Evolutionary conservation across 2,888 invertebrate species (phyloP).

Genomic region (Portevinia maculata): DNA sequence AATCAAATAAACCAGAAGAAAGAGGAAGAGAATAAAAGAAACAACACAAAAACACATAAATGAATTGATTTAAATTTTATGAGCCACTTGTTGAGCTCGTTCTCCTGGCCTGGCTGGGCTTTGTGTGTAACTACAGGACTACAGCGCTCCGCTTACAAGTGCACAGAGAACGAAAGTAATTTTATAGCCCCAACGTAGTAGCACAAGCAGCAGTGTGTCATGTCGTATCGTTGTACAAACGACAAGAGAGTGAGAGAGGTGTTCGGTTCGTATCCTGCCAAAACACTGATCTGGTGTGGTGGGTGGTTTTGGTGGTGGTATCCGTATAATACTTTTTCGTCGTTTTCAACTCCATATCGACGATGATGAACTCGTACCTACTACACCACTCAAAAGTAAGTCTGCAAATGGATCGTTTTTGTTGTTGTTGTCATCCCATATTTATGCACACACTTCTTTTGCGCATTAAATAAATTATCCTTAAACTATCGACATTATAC

Average conservation of each 20-base stretch:
- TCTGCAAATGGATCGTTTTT: constrained; percentile 32
- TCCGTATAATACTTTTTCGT: constrained; percentile 24
- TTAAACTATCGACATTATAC: constrained; percentile 55
- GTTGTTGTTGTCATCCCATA: constrained; percentile 32
- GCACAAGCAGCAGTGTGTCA: too few species aligned
- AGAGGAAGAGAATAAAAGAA: constrained; percentile 68
- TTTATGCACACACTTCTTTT: constrained; percentile 60
- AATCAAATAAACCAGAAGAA: constrained; percentile 68
- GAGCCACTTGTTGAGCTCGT: constrained; percentile 77
- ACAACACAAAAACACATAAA: constrained; percentile 76
- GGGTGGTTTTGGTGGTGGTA: background rate
- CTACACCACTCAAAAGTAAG: constrained; percentile 12
- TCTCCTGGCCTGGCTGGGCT: constrained; percentile 47
- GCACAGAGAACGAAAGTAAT: constrained; percentile 65
- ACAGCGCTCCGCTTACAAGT: constrained; percentile 49
- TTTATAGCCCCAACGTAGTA: constrained; percentile 59
- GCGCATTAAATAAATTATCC: constrained; percentile 64
- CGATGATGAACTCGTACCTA: constrained; percentile 21
- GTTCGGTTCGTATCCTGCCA: constrained; percentile 33
- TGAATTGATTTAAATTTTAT: constrained; percentile 78
- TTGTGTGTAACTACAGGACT: constrained; percentile 57
- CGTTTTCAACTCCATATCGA: constrained; percentile 37
- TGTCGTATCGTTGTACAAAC: constrained; percentile 22
- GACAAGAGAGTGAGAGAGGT: constrained; percentile 2
- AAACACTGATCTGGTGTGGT: constrained; percentile 31